phyloP scores from a whole-genome alignment of 2,113 vertebrate species.

The Mobula hypostoma region DNA sequence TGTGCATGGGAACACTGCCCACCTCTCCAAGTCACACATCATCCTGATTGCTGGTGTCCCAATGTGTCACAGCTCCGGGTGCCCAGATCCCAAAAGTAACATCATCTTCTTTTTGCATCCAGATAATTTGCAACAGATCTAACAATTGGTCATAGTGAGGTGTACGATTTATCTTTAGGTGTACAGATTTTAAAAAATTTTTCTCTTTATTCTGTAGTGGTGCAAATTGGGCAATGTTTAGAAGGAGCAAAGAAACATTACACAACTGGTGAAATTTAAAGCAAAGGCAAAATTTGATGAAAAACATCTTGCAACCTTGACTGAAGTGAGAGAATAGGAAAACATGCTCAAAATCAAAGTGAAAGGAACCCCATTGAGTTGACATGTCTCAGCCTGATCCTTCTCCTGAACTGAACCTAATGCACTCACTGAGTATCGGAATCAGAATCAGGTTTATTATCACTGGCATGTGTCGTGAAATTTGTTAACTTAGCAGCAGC shows the following conservation, averaged over 20 bases:
- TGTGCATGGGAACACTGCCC: too few species aligned
- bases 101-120: not conserved
- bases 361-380: not conserved
- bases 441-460: too few species aligned
- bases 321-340: not conserved
- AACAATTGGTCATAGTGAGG: not conserved
- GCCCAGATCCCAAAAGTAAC: too few species aligned
- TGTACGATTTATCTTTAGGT: not conserved
- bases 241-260: not conserved
- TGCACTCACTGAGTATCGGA: not conserved
- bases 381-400: not conserved
- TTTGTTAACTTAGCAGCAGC: too few species aligned
- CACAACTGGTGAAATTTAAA: not conserved
- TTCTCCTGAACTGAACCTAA: not conserved
- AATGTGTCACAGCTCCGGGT: too few species aligned
- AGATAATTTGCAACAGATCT: not conserved
- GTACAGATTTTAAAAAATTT: not conserved
- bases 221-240: not conserved
- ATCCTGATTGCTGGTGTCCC: too few species aligned
- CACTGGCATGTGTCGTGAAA: too few species aligned
- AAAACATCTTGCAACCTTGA: not conserved
- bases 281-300: not conserved
- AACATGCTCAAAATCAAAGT: not conserved
- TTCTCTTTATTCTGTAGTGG: not conserved
- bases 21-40: too few species aligned